These are phyloP conservation scores for Drosophila micromelanica DNA, from an alignment of 1,140 invertebrate genomes.

Conservation along the genomic window DNA sequence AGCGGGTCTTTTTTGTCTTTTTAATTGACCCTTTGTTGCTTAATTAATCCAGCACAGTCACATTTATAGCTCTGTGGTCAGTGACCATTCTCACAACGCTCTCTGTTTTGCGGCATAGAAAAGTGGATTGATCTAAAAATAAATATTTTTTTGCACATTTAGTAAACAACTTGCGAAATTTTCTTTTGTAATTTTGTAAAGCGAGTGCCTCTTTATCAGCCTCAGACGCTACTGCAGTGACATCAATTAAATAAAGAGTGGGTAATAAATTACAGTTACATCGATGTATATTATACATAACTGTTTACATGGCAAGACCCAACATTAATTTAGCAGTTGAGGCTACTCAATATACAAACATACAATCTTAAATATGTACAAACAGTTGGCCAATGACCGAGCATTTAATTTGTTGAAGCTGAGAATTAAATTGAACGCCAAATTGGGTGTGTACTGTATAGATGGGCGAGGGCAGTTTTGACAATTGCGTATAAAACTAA, in stretches of 20 bases:
- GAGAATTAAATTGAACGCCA: conserved; percentile 40
- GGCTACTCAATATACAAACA: conserved; percentile 7
- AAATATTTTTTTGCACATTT: conserved; percentile 3
- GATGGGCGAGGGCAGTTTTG: conserved; percentile 13
- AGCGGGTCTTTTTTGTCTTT: neutral
- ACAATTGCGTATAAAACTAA: neutral
- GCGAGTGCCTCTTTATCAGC: conserved; percentile 10
- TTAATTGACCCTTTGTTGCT: conserved; percentile 17
- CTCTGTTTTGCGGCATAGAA: neutral
- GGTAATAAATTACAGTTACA: conserved; percentile 32
- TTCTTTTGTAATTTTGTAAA: conserved; percentile 2
- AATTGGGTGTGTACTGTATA: conserved; percentile 16
- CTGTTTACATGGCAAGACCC: neutral
- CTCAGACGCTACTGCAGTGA: conserved; percentile 11
- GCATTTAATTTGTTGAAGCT: conserved; percentile 27
- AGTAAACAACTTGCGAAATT: conserved; percentile 16
- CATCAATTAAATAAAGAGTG: conserved; percentile 26
- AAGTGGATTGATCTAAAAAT: conserved; percentile 31
- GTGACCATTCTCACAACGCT: conserved; percentile 1
- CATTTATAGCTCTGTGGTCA: neutral
- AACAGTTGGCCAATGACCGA: conserved; percentile 27
- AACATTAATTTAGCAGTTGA: conserved; percentile 36
- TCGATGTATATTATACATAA: conserved; percentile 5
- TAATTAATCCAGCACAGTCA: neutral
- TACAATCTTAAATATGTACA: neutral